Evolutionary conservation across 1,140 invertebrate species (phyloP).

Genomic region (Zaprionus lachaisei): DNA sequence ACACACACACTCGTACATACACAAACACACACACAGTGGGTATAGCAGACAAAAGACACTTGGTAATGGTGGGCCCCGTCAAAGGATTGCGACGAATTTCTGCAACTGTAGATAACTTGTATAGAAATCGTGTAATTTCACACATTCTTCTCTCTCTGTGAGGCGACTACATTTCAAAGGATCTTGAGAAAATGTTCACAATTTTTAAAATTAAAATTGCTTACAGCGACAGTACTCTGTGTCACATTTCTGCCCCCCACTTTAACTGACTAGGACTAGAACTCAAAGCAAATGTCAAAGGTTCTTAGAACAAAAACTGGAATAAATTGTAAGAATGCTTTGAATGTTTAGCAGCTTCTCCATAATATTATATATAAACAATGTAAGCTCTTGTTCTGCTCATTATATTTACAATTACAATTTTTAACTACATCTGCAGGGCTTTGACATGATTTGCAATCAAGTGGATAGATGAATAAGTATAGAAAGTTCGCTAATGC

Average conservation of each 20-base stretch:
- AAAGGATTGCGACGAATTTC: constrained; percentile 22
- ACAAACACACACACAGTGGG: not conserved
- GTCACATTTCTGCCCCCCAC: not conserved
- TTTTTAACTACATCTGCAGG: not conserved
- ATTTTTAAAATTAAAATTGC: constrained; percentile 29
- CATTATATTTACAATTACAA: not conserved
- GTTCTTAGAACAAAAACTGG: not conserved
- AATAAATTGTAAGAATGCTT: not conserved
- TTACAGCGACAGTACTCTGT: not conserved
- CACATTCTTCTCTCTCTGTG: constrained; percentile 11
- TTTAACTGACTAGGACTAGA: not conserved
- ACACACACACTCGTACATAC: no score
- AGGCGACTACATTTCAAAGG: constrained; percentile 19
- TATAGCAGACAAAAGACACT: constrained; percentile 9
- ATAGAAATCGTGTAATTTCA: constrained; percentile 18
- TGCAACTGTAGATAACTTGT: constrained; percentile 20
- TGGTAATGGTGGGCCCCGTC: constrained; percentile 6
- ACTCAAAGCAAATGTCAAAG: constrained; percentile 4
- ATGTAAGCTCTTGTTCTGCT: not conserved
- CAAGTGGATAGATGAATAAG: not conserved
- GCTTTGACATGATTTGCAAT: not conserved
- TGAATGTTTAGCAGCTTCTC: not conserved
- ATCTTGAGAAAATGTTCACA: constrained; percentile 7
- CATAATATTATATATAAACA: not conserved
- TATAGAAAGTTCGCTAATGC: not conserved